Base-by-base conservation (phyloP, 35 echinoderm and acorn worm genomes). In the Apostichopus californicus region DNA sequence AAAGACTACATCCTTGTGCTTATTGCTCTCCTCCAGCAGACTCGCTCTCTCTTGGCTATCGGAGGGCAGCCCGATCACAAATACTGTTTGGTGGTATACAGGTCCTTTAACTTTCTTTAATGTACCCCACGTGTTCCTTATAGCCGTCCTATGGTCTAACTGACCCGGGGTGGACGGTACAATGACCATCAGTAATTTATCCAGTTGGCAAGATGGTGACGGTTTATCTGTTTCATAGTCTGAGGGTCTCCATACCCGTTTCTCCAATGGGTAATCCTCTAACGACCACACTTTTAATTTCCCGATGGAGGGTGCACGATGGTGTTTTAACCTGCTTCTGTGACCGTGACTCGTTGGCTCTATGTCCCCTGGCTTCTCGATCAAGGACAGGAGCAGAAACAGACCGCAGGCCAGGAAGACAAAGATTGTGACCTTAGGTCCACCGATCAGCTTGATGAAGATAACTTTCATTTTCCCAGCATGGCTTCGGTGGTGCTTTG, bases 61-160 rank as follows among this genome's bases (percentile, higher is more conserved):
- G 22, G 77, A 10, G 7, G 92, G 88, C 54, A 58, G 75, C 53
- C 97, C 97, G 53, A 99, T 88, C 15, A 99, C 60, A 90, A 99
- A 99, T 17, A 99, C 86, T 4, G 93, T 94, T 66, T 94, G 91
- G 63, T 89, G 90, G 61, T 88, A 57, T 5, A 81, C 60, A 56
- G 61, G 86, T 55, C 28, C 65, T 79, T 18, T 52, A 7, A 73
- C 17, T 23, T 91, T 86, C 14, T 64, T 75, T 9, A 58, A 61
- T 60, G 81, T 91, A 21, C 86, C 97, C 97, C 97, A 99, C 3
- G 97, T 99, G 28, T 95, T 92, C 56, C 97, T 89, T 92, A 99
- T 95, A 54, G 91, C 92, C 64, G 89, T 92, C 56, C 97, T 78
- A 22, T 87, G 92, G 13, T 96, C 87, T 46, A 84, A 87, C 24